phyloP scores from a whole-genome alignment of 2,888 invertebrate genomes.

The Campaea margaritaria region DNA sequence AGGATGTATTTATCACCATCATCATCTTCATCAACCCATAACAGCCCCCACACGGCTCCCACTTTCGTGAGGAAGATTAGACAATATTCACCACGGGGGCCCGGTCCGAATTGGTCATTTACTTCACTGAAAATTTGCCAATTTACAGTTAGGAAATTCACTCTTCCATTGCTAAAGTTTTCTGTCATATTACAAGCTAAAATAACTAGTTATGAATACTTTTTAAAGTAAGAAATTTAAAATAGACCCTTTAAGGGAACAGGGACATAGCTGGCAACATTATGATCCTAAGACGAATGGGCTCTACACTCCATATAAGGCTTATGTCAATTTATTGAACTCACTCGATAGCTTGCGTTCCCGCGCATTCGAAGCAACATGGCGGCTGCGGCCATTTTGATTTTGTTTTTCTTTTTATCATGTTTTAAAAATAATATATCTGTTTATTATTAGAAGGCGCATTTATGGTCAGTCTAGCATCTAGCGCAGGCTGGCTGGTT shows the following conservation, averaged over 20 bases:
- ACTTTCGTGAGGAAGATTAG: too few relatives aligned
- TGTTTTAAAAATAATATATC: conserved; percentile 59
- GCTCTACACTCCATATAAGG: conserved; percentile 70
- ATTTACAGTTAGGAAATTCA: too few relatives aligned
- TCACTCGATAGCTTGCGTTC: conserved; percentile 55
- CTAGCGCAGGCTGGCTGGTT: conserved; percentile 2
- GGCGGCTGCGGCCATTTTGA: conserved; percentile 58
- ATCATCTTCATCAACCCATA: too few relatives aligned
- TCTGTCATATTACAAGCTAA: too few relatives aligned
- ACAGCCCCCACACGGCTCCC: too few relatives aligned
- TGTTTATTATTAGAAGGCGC: conserved; percentile 56
- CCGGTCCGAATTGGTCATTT: too few relatives aligned
- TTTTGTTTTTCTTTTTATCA: conserved; percentile 63
- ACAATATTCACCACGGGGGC: too few relatives aligned
- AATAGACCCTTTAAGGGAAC: background rate
- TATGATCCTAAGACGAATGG: conserved; percentile 62
- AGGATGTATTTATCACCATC: too few relatives aligned
- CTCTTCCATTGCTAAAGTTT: too few relatives aligned
- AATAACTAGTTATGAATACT: too few relatives aligned
- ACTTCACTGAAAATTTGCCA: too few relatives aligned
- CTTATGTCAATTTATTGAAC: conserved; percentile 80
- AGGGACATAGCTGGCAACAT: conserved; percentile 5
- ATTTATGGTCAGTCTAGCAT: conserved; percentile 17
- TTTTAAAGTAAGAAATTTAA: too few relatives aligned
- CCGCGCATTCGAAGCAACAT: conserved; percentile 70